Evolutionary conservation across 2,797 vertebrate species (phyloP).

Genomic region (Diceros bicornis): DNA sequence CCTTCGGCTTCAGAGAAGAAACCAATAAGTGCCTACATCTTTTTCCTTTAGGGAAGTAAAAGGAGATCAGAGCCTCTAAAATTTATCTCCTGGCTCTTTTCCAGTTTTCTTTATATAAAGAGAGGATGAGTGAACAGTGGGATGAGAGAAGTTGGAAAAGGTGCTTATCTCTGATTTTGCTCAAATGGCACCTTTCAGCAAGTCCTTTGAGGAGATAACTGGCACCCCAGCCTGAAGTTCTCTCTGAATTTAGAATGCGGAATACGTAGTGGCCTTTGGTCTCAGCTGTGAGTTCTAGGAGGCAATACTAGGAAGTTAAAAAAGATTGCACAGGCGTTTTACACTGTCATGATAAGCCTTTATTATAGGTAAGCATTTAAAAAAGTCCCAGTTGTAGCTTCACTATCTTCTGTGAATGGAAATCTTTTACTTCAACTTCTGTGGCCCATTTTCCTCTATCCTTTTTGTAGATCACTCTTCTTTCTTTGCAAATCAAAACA

Average conservation of each 20-base stretch:
- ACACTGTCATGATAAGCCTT: background rate
- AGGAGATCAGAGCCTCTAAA: background rate
- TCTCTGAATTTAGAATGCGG: conserved; percentile 30
- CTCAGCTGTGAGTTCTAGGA: background rate
- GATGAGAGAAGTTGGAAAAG: background rate
- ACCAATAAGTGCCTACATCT: background rate
- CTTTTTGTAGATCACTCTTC: background rate
- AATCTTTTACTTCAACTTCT: background rate
- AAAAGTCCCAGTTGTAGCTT: background rate
- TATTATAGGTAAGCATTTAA: background rate
- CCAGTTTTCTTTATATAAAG: background rate
- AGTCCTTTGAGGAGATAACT: background rate
- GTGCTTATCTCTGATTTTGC: background rate
- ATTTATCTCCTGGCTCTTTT: background rate
- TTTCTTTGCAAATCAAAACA: conserved; percentile 65
- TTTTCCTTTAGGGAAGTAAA: background rate
- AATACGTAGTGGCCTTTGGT: background rate
- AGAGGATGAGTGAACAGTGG: background rate
- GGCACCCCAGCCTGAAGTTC: background rate
- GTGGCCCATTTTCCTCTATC: background rate
- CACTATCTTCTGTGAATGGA: background rate
- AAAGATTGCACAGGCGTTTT: background rate
- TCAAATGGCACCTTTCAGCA: background rate
- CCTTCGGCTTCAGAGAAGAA: background rate
- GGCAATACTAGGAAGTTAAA: background rate